Evolutionary conservation across 92 coral and sea anemone genomes (phyloP).

Genomic region (Plumapathes pennacea): DNA sequence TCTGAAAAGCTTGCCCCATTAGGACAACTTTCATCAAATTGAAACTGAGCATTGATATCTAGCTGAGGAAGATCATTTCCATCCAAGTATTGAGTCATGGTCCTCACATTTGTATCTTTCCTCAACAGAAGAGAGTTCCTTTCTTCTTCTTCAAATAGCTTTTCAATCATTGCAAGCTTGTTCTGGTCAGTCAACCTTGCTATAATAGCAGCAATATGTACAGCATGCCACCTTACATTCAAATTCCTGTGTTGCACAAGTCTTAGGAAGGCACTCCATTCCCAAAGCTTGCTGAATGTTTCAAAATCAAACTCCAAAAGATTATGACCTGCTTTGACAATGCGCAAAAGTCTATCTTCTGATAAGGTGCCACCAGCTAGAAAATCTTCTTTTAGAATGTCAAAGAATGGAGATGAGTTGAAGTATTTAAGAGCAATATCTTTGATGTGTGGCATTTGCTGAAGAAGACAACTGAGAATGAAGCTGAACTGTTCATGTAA

Average conservation of each 20-base stretch:
- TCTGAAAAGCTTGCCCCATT: conserved; percentile 42
- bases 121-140: conserved; percentile 7
- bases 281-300: conserved; percentile 58
- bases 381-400: conserved; percentile 23
- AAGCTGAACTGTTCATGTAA: conserved; percentile 54
- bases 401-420: conserved; percentile 48
- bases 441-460: conserved; percentile 43
- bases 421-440: conserved; percentile 57
- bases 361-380: conserved; percentile 1
- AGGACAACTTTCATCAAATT: too few relatives aligned
- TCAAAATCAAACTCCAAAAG: conserved; percentile 58
- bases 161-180: conserved; percentile 47
- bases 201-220: conserved; percentile 68
- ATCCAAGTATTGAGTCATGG: too few relatives aligned
- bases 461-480: conserved; percentile 65
- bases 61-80: too few relatives aligned
- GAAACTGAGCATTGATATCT: too few relatives aligned
- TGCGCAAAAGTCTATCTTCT: conserved; percentile 25
- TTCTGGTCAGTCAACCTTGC: conserved; percentile 65
- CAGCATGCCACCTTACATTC: conserved; percentile 56
- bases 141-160: conserved; percentile 39
- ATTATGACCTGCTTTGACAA: conserved; percentile 66
- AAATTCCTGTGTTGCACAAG: conserved; percentile 30
- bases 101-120: not conserved
- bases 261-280: conserved; percentile 66